Evolutionary conservation across 2,113 vertebrate species (phyloP).

Genomic region (Tragelaphus buxtoni): DNA sequence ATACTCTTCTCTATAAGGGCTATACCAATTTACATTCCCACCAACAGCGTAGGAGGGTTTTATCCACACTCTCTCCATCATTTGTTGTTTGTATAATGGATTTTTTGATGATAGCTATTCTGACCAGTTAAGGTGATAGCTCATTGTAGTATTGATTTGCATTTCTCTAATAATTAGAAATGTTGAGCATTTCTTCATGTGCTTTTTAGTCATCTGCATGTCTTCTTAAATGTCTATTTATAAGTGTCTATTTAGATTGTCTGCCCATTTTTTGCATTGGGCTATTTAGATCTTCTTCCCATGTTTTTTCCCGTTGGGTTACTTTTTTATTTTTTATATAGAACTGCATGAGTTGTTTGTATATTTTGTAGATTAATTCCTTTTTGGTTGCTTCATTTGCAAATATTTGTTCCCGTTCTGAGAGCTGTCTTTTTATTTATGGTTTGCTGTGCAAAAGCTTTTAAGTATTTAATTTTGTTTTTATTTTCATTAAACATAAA

Average conservation of each 20-base stretch:
- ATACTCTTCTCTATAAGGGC: neutral
- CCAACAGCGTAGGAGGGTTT: neutral
- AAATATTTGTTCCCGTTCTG: neutral
- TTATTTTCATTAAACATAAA: neutral
- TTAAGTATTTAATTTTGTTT: neutral
- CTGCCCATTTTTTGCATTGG: neutral
- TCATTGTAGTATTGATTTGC: neutral
- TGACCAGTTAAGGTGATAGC: neutral
- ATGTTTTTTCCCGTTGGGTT: neutral
- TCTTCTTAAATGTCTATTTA: neutral
- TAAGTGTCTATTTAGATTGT: neutral
- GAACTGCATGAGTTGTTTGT: neutral
- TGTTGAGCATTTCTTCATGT: neutral
- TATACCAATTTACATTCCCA: neutral
- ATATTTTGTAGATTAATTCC: neutral
- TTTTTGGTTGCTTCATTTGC: accelerated
- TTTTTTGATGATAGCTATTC: neutral
- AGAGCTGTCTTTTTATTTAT: neutral
- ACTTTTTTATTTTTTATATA: neutral
- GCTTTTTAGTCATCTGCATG: neutral
- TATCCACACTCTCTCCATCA: neutral
- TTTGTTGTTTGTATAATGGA: neutral
- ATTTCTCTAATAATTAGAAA: neutral
- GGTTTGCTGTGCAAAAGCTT: neutral
- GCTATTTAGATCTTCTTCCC: neutral